Conservation (phyloP, 1,140 invertebrate species). For the Meloidogyne hapla region DNA sequence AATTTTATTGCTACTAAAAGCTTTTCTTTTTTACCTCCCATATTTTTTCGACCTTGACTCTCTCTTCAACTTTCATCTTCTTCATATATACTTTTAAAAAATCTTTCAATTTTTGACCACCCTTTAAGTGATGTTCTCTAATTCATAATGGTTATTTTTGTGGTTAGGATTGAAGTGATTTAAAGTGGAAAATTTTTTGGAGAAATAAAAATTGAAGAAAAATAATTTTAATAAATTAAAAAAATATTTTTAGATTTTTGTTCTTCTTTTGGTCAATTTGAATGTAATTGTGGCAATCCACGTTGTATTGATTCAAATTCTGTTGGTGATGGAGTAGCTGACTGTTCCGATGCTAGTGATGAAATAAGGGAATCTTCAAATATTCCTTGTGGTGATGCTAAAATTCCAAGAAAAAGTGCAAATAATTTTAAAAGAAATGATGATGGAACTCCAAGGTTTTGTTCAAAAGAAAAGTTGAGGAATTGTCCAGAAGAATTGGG, state of each 20-base stretch:
- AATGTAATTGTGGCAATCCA: slow-evolving; percentile 57
- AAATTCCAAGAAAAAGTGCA: slow-evolving; percentile 10
- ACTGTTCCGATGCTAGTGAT: slow-evolving; percentile 59
- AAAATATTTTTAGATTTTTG: slow-evolving; percentile 1
- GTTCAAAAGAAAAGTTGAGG: slow-evolving; percentile 14
- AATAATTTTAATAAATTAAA: background rate
- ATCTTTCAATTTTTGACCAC: background rate
- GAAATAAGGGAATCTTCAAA: slow-evolving; percentile 42
- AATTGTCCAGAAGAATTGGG: slow-evolving; percentile 41
- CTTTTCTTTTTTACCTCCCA: background rate
- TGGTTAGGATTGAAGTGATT: background rate
- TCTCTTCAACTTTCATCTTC: background rate
- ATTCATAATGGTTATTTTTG: background rate
- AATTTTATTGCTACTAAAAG: background rate
- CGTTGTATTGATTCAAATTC: slow-evolving; percentile 43
- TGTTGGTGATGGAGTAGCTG: slow-evolving; percentile 48
- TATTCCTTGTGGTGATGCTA: slow-evolving; percentile 35
- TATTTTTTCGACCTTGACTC: background rate
- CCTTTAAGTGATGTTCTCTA: background rate
- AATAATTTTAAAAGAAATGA: background rate
- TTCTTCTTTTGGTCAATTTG: slow-evolving; percentile 42
- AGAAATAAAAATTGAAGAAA: background rate
- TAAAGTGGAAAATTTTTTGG: no score
- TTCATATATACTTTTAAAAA: background rate
- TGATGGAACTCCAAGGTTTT: slow-evolving; percentile 2